Conservation (phyloP, 2,797 vertebrate species). For the Ctenopoma multispine region DNA sequence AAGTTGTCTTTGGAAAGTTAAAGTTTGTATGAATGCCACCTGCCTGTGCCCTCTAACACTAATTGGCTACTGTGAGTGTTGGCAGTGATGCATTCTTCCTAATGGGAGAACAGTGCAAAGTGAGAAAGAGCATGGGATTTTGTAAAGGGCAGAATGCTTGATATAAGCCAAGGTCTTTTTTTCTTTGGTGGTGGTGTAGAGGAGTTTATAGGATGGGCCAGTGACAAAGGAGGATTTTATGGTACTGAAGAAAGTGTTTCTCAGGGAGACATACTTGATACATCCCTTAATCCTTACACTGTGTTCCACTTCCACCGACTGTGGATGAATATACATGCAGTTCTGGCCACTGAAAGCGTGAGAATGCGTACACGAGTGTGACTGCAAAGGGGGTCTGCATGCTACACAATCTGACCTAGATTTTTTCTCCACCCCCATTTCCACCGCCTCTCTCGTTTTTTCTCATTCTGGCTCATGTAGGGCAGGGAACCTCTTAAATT, state of each 20-base stretch:
- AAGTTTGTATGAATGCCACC: constrained; percentile 29
- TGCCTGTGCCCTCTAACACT: constrained; percentile 13
- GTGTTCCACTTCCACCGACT: constrained; percentile 50
- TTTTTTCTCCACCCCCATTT: constrained; percentile 54
- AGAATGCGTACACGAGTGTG: constrained; percentile 36
- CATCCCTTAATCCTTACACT: constrained; percentile 73
- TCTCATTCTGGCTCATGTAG: constrained; percentile 58
- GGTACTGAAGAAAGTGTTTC: constrained; percentile 75
- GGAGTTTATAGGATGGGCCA: constrained; percentile 35
- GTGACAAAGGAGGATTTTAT: constrained; percentile 45
- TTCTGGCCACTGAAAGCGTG: constrained; percentile 48
- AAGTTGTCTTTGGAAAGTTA: constrained; percentile 51
- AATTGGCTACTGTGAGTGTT: constrained; percentile 37
- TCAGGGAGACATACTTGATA: constrained; percentile 83
- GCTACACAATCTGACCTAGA: constrained; percentile 78
- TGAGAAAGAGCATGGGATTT: constrained; percentile 30
- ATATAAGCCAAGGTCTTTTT: constrained; percentile 54
- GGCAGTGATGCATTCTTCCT: constrained; percentile 23
- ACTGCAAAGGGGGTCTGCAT: constrained; percentile 55
- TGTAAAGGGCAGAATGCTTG: constrained; percentile 43
- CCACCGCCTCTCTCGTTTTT: neutral
- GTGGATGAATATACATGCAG: constrained; percentile 60
- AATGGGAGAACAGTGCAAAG: constrained; percentile 25
- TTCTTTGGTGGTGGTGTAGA: constrained; percentile 12
- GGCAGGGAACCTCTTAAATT: constrained; percentile 68